Evolutionary conservation across 2,797 vertebrate species (phyloP).

Genomic region (Natrix natrix): DNA sequence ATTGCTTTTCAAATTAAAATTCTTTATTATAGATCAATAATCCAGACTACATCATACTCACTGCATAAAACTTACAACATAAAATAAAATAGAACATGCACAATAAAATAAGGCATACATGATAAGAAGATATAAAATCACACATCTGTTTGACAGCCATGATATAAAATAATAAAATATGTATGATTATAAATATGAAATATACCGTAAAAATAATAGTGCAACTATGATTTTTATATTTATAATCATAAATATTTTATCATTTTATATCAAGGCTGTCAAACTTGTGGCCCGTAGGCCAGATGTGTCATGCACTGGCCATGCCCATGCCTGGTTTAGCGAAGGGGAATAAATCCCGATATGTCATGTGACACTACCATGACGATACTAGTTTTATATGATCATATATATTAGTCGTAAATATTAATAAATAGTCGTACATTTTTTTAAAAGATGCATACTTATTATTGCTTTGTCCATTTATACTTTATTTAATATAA

Average conservation of each 20-base stretch:
- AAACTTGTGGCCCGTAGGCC: no score
- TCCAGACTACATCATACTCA: not conserved
- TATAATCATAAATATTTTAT: not conserved
- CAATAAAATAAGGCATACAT: not conserved
- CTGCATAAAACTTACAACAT: not conserved
- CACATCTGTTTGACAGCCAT: no score
- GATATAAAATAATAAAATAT: no score
- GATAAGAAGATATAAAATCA: not conserved
- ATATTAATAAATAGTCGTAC: no score
- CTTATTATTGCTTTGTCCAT: not conserved
- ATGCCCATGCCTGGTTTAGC: no score
- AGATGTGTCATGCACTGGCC: no score
- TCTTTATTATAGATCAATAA: not conserved
- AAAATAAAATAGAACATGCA: not conserved
- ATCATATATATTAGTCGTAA: not conserved
- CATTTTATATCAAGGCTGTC: not conserved
- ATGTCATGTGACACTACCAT: fast-evolving
- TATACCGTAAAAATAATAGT: no score
- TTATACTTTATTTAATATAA: not conserved
- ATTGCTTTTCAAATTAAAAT: not conserved
- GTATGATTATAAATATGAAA: no score
- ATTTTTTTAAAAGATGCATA: not conserved
- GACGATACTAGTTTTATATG: not conserved
- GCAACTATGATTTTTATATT: no score
- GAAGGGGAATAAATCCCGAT: no score